Conservation (phyloP, 2,797 vertebrate genomes). For the Emydoidea blandingii region DNA sequence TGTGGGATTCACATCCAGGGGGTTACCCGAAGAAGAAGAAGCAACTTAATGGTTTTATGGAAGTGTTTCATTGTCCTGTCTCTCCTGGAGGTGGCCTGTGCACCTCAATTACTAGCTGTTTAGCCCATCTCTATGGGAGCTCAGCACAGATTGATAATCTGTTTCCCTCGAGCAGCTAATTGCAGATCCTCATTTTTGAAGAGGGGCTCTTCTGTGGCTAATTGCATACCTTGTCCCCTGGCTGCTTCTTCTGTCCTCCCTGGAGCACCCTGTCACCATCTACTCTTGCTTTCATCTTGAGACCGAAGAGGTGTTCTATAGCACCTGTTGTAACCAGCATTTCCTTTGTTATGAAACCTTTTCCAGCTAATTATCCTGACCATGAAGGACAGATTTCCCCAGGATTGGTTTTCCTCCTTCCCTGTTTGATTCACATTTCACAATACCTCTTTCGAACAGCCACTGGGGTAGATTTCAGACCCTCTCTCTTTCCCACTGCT, state of each 20-base stretch:
- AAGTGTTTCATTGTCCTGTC: neutral
- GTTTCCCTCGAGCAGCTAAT: neutral
- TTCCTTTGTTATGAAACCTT: neutral
- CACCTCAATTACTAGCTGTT: neutral
- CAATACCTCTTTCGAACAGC: neutral
- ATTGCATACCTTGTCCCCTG: neutral
- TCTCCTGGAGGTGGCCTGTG: neutral
- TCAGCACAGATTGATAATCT: neutral
- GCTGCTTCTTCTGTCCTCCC: neutral
- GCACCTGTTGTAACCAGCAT: neutral
- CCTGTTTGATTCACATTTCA: neutral
- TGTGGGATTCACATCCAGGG: neutral
- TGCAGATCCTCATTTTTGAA: neutral
- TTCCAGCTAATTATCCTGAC: neutral
- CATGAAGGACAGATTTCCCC: neutral
- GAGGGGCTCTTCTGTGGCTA: neutral
- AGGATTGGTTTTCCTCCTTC: neutral
- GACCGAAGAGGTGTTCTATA: neutral
- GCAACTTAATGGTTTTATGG: neutral
- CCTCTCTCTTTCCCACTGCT: neutral
- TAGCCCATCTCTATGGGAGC: neutral
- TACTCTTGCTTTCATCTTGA: neutral
- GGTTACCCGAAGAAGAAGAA: neutral
- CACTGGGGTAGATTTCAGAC: neutral
- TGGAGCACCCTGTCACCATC: neutral